These are phyloP conservation scores for Fulmarus glacialis DNA, from an alignment of 2,113 vertebrate genomes.

Conservation along the genomic window DNA sequence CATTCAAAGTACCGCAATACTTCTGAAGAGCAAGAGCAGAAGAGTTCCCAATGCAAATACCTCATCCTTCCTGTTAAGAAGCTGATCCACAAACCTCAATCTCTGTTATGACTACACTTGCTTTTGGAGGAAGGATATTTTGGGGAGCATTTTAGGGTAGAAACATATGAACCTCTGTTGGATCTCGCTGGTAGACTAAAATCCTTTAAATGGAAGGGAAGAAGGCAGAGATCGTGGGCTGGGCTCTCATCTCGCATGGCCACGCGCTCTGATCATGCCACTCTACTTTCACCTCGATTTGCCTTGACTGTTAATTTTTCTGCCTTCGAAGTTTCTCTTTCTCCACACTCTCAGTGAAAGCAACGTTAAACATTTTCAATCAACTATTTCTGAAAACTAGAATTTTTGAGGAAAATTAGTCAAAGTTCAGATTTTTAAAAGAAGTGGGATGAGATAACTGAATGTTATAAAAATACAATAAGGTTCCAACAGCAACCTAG, in stretches of 20 bases:
- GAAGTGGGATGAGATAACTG: not conserved
- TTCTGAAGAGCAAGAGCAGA: constrained; percentile 12
- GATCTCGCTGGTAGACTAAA: not conserved
- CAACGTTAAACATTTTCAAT: not conserved
- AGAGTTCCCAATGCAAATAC: not conserved
- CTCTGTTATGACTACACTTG: not conserved
- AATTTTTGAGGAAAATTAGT: not conserved
- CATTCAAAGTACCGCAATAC: constrained; percentile 37
- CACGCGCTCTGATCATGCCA: fast-evolving
- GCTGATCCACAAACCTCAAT: not conserved
- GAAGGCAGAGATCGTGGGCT: not conserved
- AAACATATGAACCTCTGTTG: not conserved
- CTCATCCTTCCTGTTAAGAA: not conserved
- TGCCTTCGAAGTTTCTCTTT: not conserved
- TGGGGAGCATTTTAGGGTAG: not conserved
- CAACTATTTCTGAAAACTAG: not conserved
- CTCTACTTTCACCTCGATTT: not conserved
- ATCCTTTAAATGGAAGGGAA: not conserved
- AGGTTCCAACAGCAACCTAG: not conserved
- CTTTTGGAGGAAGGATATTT: not conserved
- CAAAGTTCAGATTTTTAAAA: not conserved
- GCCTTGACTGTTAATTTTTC: not conserved
- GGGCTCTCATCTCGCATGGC: not conserved
- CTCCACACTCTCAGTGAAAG: not conserved
- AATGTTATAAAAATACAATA: not conserved